Evolutionary conservation across 2,888 invertebrate species (phyloP).

Genomic region (Drosophila stalkeri): DNA sequence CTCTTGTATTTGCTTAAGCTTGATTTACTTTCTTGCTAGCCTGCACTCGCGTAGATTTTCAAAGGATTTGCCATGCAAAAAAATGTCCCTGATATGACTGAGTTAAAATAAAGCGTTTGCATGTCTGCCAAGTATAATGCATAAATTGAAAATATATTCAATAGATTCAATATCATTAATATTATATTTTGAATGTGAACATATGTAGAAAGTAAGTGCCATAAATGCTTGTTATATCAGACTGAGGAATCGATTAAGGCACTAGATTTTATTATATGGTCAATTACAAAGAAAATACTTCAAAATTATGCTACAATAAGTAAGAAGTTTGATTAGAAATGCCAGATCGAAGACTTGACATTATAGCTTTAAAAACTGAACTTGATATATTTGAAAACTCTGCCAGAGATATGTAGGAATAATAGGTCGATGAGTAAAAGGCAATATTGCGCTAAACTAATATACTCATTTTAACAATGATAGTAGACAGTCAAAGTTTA

Average conservation of each 20-base stretch:
- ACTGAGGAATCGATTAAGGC: no score
- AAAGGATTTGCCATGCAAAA: not conserved
- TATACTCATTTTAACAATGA: not conserved
- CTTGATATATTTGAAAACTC: not conserved
- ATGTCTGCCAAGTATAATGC: not conserved
- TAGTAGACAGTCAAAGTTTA: not conserved
- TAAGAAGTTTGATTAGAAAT: no score
- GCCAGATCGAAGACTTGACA: no score
- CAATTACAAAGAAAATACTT: no score
- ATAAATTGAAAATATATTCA: no score
- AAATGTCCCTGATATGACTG: not conserved
- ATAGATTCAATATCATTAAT: not conserved
- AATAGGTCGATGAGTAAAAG: no score
- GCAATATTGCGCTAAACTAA: not conserved
- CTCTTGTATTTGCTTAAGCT: constrained; percentile 13
- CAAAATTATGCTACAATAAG: no score
- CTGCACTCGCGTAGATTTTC: constrained; percentile 26
- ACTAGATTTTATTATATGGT: no score
- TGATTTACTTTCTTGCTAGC: constrained; percentile 16
- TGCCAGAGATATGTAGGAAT: not conserved
- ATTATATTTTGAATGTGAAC: not conserved
- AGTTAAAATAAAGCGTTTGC: not conserved
- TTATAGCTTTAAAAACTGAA: not conserved
- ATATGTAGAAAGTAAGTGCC: no score
- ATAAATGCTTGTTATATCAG: no score